Percentiles rank a stretch among this genome's conserved stretches.
Conservation (phyloP, 2,888 invertebrate genomes). For the Therioaphis trifolii region DNA sequence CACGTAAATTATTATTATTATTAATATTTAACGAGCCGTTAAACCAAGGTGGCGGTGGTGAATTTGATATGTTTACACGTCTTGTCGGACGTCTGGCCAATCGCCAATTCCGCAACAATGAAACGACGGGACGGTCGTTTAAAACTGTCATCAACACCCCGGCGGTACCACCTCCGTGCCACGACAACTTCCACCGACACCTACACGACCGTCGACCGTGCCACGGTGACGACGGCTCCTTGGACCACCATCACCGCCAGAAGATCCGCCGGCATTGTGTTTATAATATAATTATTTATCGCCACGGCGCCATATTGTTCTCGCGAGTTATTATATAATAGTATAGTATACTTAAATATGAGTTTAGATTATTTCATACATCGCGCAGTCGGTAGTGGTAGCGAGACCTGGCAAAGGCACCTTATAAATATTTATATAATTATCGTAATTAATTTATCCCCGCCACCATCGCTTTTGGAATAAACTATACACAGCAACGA, state of each 20-base stretch:
- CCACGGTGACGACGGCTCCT: neutral
- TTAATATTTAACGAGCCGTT: slow-evolving; percentile 49
- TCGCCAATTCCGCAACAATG: slow-evolving; percentile 20
- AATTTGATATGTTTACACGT: slow-evolving; percentile 56
- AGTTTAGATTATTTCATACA: too few relatives aligned
- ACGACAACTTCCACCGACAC: neutral
- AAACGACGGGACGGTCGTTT: slow-evolving; percentile 21
- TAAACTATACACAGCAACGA: too few relatives aligned
- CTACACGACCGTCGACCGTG: neutral
- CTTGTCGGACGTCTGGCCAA: slow-evolving; percentile 37
- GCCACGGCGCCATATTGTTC: neutral
- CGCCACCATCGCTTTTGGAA: too few relatives aligned
- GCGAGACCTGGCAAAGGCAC: too few relatives aligned
- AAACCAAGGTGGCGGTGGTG: slow-evolving; percentile 18
- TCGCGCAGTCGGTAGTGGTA: too few relatives aligned
- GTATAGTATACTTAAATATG: too few relatives aligned
- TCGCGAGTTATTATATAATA: too few relatives aligned
- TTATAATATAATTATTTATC: too few relatives aligned
- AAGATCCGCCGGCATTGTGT: neutral
- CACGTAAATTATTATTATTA: neutral
- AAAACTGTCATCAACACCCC: slow-evolving; percentile 46
- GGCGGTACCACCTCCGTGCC: neutral
- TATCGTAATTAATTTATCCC: too few relatives aligned
- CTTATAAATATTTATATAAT: too few relatives aligned
- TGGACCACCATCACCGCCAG: neutral